phyloP scores from a whole-genome alignment of 2,797 vertebrate genomes.

The Nannoperca obscura region DNA sequence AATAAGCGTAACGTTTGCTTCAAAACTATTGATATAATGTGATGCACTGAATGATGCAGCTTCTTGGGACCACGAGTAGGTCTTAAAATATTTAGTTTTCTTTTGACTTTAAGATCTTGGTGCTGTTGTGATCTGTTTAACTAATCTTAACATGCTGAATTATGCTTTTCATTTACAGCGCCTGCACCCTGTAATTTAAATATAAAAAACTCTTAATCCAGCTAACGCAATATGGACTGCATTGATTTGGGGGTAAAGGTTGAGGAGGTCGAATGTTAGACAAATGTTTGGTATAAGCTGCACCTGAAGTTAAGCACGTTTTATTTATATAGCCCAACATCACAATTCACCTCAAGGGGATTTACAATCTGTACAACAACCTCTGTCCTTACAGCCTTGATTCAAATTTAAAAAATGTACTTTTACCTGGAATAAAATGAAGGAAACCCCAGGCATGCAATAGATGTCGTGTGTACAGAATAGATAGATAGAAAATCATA shows the following conservation, averaged over 20 bases:
- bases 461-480: too few species aligned
- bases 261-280: background rate
- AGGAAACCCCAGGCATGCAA: too few species aligned
- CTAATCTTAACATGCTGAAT: background rate
- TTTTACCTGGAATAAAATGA: too few species aligned
- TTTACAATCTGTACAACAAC: too few species aligned
- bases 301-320: background rate
- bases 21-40: background rate
- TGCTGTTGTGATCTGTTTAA: background rate
- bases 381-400: too few species aligned
- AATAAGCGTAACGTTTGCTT: background rate
- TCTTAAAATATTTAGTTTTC: background rate
- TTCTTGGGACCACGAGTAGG: background rate
- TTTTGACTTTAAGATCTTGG: background rate
- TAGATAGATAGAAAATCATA: too few species aligned
- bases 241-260: background rate
- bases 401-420: too few species aligned
- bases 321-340: too few species aligned
- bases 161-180: background rate
- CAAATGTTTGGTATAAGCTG: background rate
- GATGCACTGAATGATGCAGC: background rate
- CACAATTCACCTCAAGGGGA: too few species aligned
- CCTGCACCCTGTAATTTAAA: background rate
- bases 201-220: background rate
- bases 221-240: background rate